These are phyloP conservation scores for Cryptus armator DNA, from an alignment of 2,888 invertebrate genomes.

Conservation along the genomic window DNA sequence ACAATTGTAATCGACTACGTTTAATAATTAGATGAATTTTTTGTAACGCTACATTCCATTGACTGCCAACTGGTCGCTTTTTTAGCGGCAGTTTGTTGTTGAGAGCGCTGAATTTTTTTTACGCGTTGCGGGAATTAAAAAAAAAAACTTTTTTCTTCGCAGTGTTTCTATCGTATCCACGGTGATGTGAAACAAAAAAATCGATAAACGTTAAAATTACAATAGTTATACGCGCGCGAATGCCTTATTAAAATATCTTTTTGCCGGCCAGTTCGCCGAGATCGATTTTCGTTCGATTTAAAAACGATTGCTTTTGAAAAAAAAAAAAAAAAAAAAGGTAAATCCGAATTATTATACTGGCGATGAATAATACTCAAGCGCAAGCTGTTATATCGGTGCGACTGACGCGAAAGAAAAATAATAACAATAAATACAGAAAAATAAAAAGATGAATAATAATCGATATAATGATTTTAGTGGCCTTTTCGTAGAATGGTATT, in stretches of 20 bases:
- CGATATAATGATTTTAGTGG: conserved; percentile 71
- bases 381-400: conserved; percentile 45
- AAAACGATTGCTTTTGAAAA: too few relatives aligned
- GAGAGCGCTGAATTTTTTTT: conserved; percentile 24
- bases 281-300: too few relatives aligned
- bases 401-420: conserved; percentile 4
- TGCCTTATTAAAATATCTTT: too few relatives aligned
- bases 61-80: conserved; percentile 77
- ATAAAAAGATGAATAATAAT: conserved; percentile 55
- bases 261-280: too few relatives aligned
- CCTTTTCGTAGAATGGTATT: conserved; percentile 70
- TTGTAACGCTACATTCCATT: conserved; percentile 75
- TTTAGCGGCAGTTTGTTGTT: conserved; percentile 56
- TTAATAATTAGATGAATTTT: conserved; percentile 47
- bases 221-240: too few relatives aligned
- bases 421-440: conserved; percentile 30
- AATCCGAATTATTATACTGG: neutral
- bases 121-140: neutral
- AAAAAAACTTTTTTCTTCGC: too few relatives aligned
- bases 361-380: conserved; percentile 49
- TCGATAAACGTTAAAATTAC: too few relatives aligned
- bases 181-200: neutral
- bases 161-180: too few relatives aligned
- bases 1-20: conserved; percentile 54
- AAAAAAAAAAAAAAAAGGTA: neutral